Evolutionary conservation across 2,113 vertebrate species (phyloP), one percentile per base, ranked within the genome.

Genomic region (Ondatra zibethicus): DNA sequence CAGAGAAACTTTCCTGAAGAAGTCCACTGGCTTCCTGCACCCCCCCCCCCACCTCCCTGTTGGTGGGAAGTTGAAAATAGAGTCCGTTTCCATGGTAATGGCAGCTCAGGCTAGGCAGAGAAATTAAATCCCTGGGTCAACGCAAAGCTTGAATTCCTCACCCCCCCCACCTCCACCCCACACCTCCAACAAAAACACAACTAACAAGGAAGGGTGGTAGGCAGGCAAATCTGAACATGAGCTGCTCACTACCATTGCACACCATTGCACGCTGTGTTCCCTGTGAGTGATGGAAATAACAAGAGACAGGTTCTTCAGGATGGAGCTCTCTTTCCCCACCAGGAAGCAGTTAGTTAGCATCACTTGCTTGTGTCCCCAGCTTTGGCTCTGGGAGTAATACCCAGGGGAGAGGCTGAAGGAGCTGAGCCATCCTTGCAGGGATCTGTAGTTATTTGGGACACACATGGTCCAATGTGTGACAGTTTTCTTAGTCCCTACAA

Each of bases 51-150:
- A 29, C 1, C 61, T 45, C 55, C 31, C 36, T 45, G 39, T 94
- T 77, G 45, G 72, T 89, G 50, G 90, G 73, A 95, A 97, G 92
- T 97, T 93, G 96, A 96, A 97, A 98, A 96, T 95, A 95, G n/a
- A 68, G 93, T 92, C 50, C 5, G 97, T 96, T 98, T 98, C 97
- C 93, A 97, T 97, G 95, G 96, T 84, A 45, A 97, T 88, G 91
- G 76, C 55, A 96, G 75, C 92, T 86, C 76, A 78, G 92, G 93
- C 93, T 91, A 91, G 96, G 94, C 86, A 96, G 95, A 93, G 68
- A 97, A 96, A 97, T 96, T 31, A 96, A 97, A 91, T 93, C 93
- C 82, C 92, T 68, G 82, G 97, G 94, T 97, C 96, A 96, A 27
- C 52, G 17, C 61, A 72, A 75, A 96, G 92, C 97, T 96, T 87